These are phyloP conservation scores for Lerista edwardsae DNA, from an alignment of 2,797 vertebrate species.

Conservation along the genomic window DNA sequence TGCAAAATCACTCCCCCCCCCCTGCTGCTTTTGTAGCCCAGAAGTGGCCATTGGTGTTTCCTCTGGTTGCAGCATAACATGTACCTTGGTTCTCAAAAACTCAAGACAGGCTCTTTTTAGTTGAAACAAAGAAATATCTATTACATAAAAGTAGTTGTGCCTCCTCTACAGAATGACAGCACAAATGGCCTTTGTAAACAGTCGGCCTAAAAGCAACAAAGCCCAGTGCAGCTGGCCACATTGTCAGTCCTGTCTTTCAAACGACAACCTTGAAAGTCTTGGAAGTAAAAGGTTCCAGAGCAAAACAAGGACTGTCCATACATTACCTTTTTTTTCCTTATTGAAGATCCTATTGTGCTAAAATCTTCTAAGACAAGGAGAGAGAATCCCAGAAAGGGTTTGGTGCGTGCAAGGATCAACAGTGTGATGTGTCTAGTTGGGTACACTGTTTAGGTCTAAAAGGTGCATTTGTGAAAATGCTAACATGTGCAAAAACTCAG, in stretches of 20 bases:
- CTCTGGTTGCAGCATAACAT: neutral
- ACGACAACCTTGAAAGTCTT: neutral
- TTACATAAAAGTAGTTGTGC: neutral
- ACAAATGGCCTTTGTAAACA: conserved; percentile 6
- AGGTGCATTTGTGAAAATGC: neutral
- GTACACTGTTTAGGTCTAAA: neutral
- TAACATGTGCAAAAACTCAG: neutral
- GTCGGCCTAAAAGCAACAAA: neutral
- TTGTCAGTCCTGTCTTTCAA: conserved; percentile 4
- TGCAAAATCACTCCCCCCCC: too few species aligned
- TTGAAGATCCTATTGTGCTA: neutral
- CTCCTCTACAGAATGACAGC: neutral
- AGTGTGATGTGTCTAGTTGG: neutral
- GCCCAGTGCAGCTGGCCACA: fast-evolving
- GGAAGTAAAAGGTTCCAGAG: neutral
- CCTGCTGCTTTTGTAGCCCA: too few species aligned
- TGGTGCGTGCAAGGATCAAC: neutral
- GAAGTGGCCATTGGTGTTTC: too few species aligned
- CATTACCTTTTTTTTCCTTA: neutral
- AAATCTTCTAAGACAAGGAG: neutral
- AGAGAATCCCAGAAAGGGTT: neutral
- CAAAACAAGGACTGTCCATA: neutral
- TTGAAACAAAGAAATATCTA: neutral
- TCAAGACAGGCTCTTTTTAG: neutral
- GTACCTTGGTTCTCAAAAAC: neutral